Evolutionary conservation across 1,140 invertebrate species (phyloP).

Genomic region (Goniozus legneri): DNA sequence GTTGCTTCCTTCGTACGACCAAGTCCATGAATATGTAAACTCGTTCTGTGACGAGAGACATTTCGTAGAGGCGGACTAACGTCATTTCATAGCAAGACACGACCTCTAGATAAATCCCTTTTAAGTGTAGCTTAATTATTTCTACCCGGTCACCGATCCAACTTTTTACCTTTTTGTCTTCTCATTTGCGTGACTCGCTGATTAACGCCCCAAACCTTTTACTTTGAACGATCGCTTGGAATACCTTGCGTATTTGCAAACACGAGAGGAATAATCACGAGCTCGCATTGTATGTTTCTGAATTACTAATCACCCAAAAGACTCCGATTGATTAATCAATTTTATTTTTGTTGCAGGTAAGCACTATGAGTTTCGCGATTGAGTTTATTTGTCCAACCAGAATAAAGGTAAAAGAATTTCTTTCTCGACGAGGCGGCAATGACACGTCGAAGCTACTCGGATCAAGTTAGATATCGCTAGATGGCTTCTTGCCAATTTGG

Average conservation of each 20-base stretch:
- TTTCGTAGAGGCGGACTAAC: constrained; percentile 22
- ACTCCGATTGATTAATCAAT: too few relatives aligned
- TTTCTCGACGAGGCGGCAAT: background rate
- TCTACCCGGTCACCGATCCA: constrained; percentile 11
- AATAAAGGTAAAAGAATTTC: too few relatives aligned
- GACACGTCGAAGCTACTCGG: constrained; percentile 25
- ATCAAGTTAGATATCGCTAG: constrained; percentile 29
- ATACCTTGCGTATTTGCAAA: constrained; percentile 2
- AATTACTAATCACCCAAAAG: too few relatives aligned
- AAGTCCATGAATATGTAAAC: constrained; percentile 34
- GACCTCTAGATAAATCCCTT: constrained; percentile 24
- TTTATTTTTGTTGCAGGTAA: too few relatives aligned
- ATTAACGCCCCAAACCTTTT: constrained; percentile 14
- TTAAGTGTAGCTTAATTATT: constrained; percentile 21
- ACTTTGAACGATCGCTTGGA: constrained; percentile 10
- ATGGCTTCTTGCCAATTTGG: constrained; percentile 36
- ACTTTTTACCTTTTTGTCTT: constrained; percentile 17
- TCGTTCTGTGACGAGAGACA: constrained; percentile 28
- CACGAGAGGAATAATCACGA: background rate
- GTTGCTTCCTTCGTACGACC: constrained; percentile 9
- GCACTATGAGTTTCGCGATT: background rate
- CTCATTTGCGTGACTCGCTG: constrained; percentile 9
- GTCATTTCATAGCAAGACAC: constrained; percentile 22
- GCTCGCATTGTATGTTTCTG: background rate
- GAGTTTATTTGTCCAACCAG: background rate